Evolutionary conservation across 2,797 vertebrate species (phyloP).

Genomic region (Tokudaia tokunoshimensis): DNA sequence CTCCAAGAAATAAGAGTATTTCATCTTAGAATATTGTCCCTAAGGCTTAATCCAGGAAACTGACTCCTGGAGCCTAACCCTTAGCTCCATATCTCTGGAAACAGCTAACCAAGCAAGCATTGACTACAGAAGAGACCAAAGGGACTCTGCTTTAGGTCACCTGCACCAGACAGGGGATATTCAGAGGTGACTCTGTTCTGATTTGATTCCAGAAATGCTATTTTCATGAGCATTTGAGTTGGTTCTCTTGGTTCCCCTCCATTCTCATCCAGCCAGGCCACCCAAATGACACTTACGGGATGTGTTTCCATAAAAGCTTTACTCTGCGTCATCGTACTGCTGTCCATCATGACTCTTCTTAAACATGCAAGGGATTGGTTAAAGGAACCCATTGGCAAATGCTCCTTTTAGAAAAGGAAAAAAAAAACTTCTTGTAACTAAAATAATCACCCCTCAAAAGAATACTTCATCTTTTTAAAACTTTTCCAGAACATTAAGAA

Average conservation of each 20-base stretch:
- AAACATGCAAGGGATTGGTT: slow-evolving; percentile 58
- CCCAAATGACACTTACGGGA: not conserved
- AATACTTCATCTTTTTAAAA: not conserved
- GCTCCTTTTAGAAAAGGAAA: slow-evolving; percentile 69
- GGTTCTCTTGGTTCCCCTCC: not conserved
- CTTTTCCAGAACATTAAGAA: not conserved
- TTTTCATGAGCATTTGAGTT: not conserved
- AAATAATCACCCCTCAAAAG: slow-evolving; percentile 68
- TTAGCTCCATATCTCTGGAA: not conserved
- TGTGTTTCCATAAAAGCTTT: slow-evolving; percentile 1
- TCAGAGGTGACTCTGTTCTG: slow-evolving; percentile 1
- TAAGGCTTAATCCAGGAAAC: not conserved
- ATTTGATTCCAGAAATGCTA: slow-evolving; percentile 59
- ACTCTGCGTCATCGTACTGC: not conserved
- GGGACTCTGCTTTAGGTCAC: slow-evolving; percentile 20
- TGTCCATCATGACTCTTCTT: slow-evolving; percentile 66
- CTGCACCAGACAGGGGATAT: not conserved
- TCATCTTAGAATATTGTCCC: not conserved
- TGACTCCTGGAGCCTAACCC: not conserved
- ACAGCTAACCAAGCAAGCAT: slow-evolving; percentile 16
- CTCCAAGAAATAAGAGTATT: not conserved
- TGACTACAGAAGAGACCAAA: not conserved
- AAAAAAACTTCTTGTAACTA: slow-evolving; percentile 73
- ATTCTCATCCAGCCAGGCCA: slow-evolving; percentile 28
- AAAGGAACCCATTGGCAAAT: slow-evolving; percentile 75